These are phyloP conservation scores for Diachasma alloeum DNA, from an alignment of 1,140 invertebrate species.

Conservation along the genomic window DNA sequence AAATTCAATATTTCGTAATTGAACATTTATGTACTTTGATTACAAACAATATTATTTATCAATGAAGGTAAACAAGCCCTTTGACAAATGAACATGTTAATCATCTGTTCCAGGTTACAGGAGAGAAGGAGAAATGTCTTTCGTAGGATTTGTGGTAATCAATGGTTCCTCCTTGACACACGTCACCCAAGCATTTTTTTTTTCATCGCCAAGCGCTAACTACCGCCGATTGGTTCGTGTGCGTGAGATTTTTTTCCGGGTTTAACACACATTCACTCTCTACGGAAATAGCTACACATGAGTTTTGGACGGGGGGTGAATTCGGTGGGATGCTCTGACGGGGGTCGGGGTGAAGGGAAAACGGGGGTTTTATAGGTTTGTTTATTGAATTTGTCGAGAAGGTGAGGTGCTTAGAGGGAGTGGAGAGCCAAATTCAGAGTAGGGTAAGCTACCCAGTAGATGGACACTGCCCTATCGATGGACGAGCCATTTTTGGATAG, in stretches of 20 bases:
- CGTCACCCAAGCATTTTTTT: slow-evolving; percentile 62
- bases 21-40: neutral
- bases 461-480: no score
- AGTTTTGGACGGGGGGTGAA: slow-evolving; percentile 3
- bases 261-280: slow-evolving; percentile 63
- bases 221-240: slow-evolving; percentile 56
- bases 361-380: no score
- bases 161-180: slow-evolving; percentile 26
- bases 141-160: neutral
- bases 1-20: neutral
- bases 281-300: slow-evolving; percentile 56
- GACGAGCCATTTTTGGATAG: no score
- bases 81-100: slow-evolving; percentile 8
- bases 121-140: neutral
- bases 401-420: no score
- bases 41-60: slow-evolving; percentile 7
- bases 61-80: slow-evolving; percentile 1
- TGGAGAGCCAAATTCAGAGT: no score
- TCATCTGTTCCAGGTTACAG: neutral
- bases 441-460: no score
- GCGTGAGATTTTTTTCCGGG: slow-evolving; percentile 32
- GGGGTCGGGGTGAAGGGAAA: no score
- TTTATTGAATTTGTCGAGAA: no score
- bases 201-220: slow-evolving; percentile 55
- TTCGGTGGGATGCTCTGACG: no score